Percentiles rank a stretch among this genome's conserved stretches.
These are phyloP conservation scores for Sebastes fasciatus DNA, from an alignment of 2,113 vertebrate genomes.

Conservation along the genomic window DNA sequence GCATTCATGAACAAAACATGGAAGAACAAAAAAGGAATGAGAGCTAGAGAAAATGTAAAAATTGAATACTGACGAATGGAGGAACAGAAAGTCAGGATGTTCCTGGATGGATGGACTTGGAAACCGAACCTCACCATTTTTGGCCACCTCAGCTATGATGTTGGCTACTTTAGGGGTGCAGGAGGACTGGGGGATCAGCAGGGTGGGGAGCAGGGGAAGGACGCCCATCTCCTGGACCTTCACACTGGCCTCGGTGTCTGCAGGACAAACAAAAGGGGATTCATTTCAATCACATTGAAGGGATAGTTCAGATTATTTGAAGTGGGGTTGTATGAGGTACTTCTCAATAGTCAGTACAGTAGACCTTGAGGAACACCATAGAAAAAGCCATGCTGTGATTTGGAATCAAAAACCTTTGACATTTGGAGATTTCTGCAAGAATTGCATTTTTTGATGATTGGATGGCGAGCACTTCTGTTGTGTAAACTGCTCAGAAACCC, in stretches of 20 bases:
- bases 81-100: constrained; percentile 83
- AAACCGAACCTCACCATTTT: constrained; percentile 91
- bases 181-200: constrained; percentile 90
- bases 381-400: too few species aligned
- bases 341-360: too few species aligned
- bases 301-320: too few species aligned
- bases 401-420: too few species aligned
- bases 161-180: constrained; percentile 97
- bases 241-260: constrained; percentile 94
- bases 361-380: too few species aligned
- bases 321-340: too few species aligned
- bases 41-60: constrained; percentile 73
- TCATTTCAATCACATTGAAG: too few species aligned
- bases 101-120: constrained; percentile 4
- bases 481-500: too few species aligned
- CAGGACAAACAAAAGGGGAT: constrained; percentile 58
- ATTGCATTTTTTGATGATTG: too few species aligned
- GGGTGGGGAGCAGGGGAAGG: constrained; percentile 89
- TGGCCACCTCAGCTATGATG: constrained; percentile 98
- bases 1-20: constrained; percentile 75
- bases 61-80: constrained; percentile 85
- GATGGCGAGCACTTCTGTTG: too few species aligned
- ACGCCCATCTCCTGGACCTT: constrained; percentile 94
- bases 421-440: too few species aligned
- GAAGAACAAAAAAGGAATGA: neutral